phyloP scores from a whole-genome alignment of 2,888 invertebrate species.

The Psylliodes chrysocephalus region DNA sequence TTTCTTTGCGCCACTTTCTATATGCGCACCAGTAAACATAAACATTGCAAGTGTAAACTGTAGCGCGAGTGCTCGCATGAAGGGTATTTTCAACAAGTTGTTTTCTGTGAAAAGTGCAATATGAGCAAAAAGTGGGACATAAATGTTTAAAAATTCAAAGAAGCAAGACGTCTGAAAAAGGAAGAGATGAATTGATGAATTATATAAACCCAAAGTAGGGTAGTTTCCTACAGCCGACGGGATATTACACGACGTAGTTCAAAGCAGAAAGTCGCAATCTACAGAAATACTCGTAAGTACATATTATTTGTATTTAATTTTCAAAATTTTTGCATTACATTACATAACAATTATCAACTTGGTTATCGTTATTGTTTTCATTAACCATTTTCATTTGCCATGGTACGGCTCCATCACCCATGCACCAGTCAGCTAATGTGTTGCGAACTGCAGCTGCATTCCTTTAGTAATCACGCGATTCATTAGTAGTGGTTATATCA shows the following conservation, averaged over 20 bases:
- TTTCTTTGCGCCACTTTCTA: too few species aligned
- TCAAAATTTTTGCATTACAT: too few species aligned
- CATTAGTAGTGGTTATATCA: too few species aligned
- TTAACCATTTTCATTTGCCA: slow-evolving; percentile 11
- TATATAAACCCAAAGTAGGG: slow-evolving; percentile 56
- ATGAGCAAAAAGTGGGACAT: too few species aligned
- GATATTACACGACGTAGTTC: slow-evolving; percentile 52
- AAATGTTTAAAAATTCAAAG: slow-evolving; percentile 53
- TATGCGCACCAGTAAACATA: not conserved
- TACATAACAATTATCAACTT: too few species aligned
- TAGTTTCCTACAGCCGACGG: slow-evolving; percentile 57
- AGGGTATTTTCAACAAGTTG: too few species aligned
- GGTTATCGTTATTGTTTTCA: slow-evolving; percentile 4
- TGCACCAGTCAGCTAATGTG: slow-evolving; percentile 17
- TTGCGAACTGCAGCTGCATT: slow-evolving; percentile 31
- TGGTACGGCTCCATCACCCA: slow-evolving; percentile 15
- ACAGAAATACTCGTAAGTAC: slow-evolving; percentile 23
- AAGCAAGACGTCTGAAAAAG: slow-evolving; percentile 52
- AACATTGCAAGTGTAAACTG: too few species aligned
- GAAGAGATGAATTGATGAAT: slow-evolving; percentile 44
- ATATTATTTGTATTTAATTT: not conserved
- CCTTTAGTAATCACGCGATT: slow-evolving; percentile 29
- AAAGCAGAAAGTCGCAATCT: slow-evolving; percentile 14
- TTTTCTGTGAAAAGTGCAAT: too few species aligned
- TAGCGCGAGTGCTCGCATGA: too few species aligned